Evolutionary conservation across 1,140 invertebrate genomes (phyloP).

Genomic region (Drosophila melanica): DNA sequence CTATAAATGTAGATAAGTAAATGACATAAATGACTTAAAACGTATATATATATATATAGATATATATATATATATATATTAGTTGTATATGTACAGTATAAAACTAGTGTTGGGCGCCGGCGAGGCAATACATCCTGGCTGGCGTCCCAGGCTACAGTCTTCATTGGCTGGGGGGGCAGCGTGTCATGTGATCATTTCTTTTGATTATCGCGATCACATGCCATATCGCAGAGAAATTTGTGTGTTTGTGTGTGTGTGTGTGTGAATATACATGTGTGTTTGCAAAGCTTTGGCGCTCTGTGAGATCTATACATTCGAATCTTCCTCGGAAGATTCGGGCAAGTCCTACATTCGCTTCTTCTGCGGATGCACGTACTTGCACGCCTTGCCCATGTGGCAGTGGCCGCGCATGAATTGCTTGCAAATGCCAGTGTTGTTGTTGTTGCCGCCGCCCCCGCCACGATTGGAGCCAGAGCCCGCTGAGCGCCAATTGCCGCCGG

Average conservation of each 20-base stretch:
- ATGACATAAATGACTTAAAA: constrained; percentile 16
- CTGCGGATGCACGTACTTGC: constrained; percentile 90
- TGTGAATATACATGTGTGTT: constrained; percentile 2
- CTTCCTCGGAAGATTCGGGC: constrained; percentile 74
- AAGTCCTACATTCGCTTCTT: constrained; percentile 85
- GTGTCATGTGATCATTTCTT: background rate
- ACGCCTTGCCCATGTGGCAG: constrained; percentile 90
- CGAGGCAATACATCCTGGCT: background rate
- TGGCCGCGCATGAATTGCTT: constrained; percentile 91
- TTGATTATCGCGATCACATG: background rate
- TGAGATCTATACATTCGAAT: constrained; percentile 74
- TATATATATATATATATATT: constrained; percentile 19
- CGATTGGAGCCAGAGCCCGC: constrained; percentile 70
- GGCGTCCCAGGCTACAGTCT: constrained; percentile 45
- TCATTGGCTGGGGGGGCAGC: constrained; percentile 28
- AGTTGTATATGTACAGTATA: constrained; percentile 17
- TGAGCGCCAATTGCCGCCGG: constrained; percentile 78
- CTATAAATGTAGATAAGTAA: constrained; percentile 7
- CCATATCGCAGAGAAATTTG: constrained; percentile 39
- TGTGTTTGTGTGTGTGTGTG: constrained; percentile 6
- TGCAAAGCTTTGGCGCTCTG: constrained; percentile 2
- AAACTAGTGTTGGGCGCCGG: constrained; percentile 33
- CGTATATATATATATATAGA: constrained; percentile 12
- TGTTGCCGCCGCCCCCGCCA: constrained; percentile 57
- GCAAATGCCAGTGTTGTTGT: constrained; percentile 86